Base-by-base conservation (phyloP, 2,797 vertebrate species). In the Cyclura pinguis region DNA sequence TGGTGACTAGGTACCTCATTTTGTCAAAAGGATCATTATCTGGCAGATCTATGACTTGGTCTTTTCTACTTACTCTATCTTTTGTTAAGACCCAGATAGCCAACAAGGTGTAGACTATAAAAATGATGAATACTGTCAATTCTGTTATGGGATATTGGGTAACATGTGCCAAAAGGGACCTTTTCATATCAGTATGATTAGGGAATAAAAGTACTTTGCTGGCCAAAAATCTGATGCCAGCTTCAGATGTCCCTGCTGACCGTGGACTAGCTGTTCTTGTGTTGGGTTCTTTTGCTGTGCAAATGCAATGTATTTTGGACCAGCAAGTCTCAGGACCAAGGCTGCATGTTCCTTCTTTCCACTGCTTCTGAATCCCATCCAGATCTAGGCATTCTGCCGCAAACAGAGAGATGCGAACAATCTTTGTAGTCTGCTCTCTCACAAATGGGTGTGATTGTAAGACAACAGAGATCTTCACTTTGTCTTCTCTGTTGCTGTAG, bases 21-120 rank as follows among this genome's bases (percentile, higher is more conserved):
- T 85, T 16, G 74, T 97, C 95, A 35, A 94, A 96, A 27, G 96
- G 96, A 18, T 97, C 95, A 0, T 97, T 98, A 57, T 97, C 97
- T 0, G 92, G 92, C 27, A 97, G 93, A 35, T 96, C 12, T 0
- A 97, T 91, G 42, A 96, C 89, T 0, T 80, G 62, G 8, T 94
- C 69, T 84, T 91, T 92, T 52, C 92, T 90, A 32, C 97, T 96
- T 5, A 2, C 47, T 5, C 84, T 93, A 29, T 97, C 96, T 88
- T 92, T 96, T 88, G 73, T 93, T 20, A 96, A 22, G 57, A 95
- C 93, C 96, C 97, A 97, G 81, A 94, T 67, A 12, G 93, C 94
- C 6, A 98, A 74, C 64, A 91, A 1, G 0, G 82, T 22, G 83
- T 96, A 98, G 8, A 47, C 0, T 0, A 85, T 0, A 84, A 96